Base-by-base conservation (phyloP, 2,888 invertebrate genomes). In the Drosophila greeni region DNA sequence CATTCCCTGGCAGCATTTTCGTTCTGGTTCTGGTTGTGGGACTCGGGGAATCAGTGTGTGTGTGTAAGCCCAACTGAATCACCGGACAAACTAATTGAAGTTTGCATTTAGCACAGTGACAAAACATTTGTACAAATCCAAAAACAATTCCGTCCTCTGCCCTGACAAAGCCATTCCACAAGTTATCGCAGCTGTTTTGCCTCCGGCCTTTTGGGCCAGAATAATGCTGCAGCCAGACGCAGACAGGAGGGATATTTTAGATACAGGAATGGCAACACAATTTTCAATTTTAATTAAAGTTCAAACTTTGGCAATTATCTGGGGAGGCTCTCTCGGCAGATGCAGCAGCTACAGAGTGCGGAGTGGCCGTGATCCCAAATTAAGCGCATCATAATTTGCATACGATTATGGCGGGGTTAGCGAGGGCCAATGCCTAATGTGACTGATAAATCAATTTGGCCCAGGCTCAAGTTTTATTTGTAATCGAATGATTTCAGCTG, bases 101-200 rank as follows among this genome's bases (percentile, higher is more conserved):
- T 82, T 77, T 77, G 78, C 66, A 76, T 71, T 65, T 76, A 70
- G 76, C 66, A 58, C 74, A 72, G 70, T 66, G 69, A 72, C 64
- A 79, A 79, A 77, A 83, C 78, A 77, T 73, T 75, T 77, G 66
- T 48, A 72, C 60, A 71, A 72, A 75, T 75, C 78, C 72, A 75
- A 77, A 64, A 66, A 69, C 65, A 65, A 65, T 65, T 62, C 42
- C 66, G 31, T 20, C 2, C 20, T 20, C n/a, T 23, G 23, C 33
- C 45, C 62, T 29, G 56, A 37, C 39, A 31, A 26, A 39, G 23
- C 45, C 45, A 39, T 68, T 51, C 33, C 31, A 52, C 16, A 72
- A 62, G 70, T 65, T 75, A 66, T 75, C 68, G 68, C 81, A 76
- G 80, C 77, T 80, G 80, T 66, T 79, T 60, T 26, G 54, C 76